Conservation (phyloP, 1,140 invertebrate species). For the Drosophila sulfurigaster region DNA sequence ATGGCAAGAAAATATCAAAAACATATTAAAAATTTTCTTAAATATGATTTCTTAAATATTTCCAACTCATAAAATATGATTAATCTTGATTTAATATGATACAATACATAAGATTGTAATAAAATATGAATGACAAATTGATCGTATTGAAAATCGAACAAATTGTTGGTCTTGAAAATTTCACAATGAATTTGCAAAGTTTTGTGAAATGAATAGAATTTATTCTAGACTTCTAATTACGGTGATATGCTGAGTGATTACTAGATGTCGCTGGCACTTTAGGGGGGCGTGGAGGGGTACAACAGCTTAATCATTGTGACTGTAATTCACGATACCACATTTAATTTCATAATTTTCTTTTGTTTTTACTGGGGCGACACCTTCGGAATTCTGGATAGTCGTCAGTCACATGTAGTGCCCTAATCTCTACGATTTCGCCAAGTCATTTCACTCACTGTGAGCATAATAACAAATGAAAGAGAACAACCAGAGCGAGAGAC, state of each 20-base stretch:
- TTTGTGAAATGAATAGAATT: slow-evolving; percentile 11
- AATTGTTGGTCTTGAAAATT: background rate
- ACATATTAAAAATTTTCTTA: too few species aligned
- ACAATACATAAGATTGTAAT: too few species aligned
- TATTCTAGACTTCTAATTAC: slow-evolving; percentile 7
- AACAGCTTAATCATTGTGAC: slow-evolving; percentile 35
- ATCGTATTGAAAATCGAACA: too few species aligned
- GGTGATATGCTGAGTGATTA: background rate
- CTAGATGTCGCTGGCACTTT: background rate
- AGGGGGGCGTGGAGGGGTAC: background rate
- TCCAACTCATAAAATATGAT: too few species aligned
- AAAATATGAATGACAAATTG: too few species aligned
- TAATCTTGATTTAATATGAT: too few species aligned
- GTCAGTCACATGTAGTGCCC: slow-evolving; percentile 36
- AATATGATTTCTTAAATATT: too few species aligned
- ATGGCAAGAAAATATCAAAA: too few species aligned
- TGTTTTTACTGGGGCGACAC: background rate
- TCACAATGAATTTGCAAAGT: background rate
- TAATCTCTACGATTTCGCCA: slow-evolving; percentile 31
- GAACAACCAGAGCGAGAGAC: background rate
- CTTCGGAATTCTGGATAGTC: slow-evolving; percentile 1
- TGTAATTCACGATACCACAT: slow-evolving; percentile 5
- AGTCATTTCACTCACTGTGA: slow-evolving; percentile 22
- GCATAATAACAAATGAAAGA: slow-evolving; percentile 8
- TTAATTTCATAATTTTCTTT: slow-evolving; percentile 25